Conservation (phyloP, 2,797 vertebrate species). For the Lates japonicus region DNA sequence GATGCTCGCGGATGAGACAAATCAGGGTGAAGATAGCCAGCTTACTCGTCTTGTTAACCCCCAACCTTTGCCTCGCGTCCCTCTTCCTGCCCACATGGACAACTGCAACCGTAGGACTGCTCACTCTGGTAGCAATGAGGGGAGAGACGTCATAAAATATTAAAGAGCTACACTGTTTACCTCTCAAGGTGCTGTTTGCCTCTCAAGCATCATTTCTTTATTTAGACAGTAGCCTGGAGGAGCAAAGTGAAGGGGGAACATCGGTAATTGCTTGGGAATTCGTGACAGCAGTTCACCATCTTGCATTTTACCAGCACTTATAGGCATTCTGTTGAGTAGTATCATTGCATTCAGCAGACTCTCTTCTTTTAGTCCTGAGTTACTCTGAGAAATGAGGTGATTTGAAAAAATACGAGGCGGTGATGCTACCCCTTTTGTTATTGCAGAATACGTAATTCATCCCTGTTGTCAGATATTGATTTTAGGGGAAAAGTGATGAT, state of each 20-base stretch:
- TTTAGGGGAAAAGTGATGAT: slow-evolving; percentile 69
- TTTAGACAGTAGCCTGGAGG: slow-evolving; percentile 56
- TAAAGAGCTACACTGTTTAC: slow-evolving; percentile 59
- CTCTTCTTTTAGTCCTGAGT: slow-evolving; percentile 10
- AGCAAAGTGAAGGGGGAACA: slow-evolving; percentile 42
- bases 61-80: slow-evolving; percentile 25
- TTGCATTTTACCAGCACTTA: slow-evolving; percentile 36
- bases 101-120: neutral
- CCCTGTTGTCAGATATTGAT: slow-evolving; percentile 69
- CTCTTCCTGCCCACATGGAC: neutral
- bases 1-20: slow-evolving; percentile 50
- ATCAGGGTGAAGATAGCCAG: slow-evolving; percentile 48
- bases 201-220: slow-evolving; percentile 56
- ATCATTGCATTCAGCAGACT: slow-evolving; percentile 17
- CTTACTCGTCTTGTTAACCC: slow-evolving; percentile 58
- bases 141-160: slow-evolving; percentile 50
- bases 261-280: slow-evolving; percentile 63
- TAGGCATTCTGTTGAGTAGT: slow-evolving; percentile 20
- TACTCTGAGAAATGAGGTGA: slow-evolving; percentile 39
- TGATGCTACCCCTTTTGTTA: slow-evolving; percentile 53
- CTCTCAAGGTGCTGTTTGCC: slow-evolving; percentile 59
- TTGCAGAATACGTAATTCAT: slow-evolving; percentile 67
- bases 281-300: slow-evolving; percentile 41
- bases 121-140: slow-evolving; percentile 6
- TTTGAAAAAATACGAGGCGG: slow-evolving; percentile 23